Evolutionary conservation across 2,888 invertebrate genomes (phyloP).

Genomic region (Seira ritae): DNA sequence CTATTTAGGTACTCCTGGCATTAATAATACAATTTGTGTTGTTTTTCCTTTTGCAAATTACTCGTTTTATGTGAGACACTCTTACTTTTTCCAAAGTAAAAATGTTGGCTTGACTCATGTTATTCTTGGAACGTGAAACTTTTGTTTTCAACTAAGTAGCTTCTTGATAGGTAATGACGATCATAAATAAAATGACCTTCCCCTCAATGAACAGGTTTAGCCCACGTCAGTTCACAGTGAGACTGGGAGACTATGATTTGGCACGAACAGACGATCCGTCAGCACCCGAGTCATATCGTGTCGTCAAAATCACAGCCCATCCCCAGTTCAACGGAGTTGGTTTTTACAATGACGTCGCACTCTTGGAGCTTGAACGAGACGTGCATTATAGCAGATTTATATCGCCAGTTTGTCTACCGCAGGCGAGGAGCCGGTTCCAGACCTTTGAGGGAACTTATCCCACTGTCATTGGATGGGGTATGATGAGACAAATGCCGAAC

Average conservation of each 20-base stretch:
- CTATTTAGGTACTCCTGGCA: slow-evolving; percentile 61
- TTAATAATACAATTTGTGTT: no score
- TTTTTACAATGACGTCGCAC: slow-evolving; percentile 96
- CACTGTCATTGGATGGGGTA: slow-evolving; percentile 92
- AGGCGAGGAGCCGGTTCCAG: slow-evolving; percentile 79
- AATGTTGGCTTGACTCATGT: no score
- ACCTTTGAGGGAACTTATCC: slow-evolving; percentile 85
- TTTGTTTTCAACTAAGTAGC: no score
- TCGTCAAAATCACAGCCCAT: slow-evolving; percentile 87
- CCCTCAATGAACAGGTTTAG: slow-evolving; percentile 88
- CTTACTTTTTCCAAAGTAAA: no score
- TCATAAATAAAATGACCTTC: no score
- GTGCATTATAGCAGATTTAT: slow-evolving; percentile 90
- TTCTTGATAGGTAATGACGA: no score
- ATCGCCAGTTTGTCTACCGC: slow-evolving; percentile 90
- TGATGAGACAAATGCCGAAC: no score
- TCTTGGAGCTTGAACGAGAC: slow-evolving; percentile 84
- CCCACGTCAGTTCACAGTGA: slow-evolving; percentile 91
- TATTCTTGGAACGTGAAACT: no score
- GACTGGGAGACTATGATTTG: slow-evolving; percentile 91
- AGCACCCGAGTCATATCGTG: slow-evolving; percentile 86
- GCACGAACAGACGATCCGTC: slow-evolving; percentile 90
- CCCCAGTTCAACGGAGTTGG: slow-evolving; percentile 91
- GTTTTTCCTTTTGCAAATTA: no score
- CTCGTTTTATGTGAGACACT: no score